These are phyloP conservation scores for Grallaria varia DNA, from an alignment of 2,113 vertebrate genomes.

Conservation along the genomic window DNA sequence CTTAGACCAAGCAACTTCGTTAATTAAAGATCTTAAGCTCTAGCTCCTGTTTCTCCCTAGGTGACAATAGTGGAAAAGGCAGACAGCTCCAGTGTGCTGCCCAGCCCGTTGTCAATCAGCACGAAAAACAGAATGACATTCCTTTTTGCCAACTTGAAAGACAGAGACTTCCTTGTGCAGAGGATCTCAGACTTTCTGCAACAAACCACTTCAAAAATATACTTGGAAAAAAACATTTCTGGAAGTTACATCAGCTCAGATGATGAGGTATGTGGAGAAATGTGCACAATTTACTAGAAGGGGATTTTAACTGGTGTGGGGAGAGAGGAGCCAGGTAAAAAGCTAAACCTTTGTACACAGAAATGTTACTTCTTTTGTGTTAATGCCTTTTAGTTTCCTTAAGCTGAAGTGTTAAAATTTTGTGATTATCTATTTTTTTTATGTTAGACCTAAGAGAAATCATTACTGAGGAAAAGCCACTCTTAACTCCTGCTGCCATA, in stretches of 20 bases:
- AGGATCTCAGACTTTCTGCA: constrained; percentile 97
- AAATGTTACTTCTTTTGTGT: background rate
- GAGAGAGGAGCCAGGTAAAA: background rate
- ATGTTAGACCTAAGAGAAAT: background rate
- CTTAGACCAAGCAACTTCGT: background rate
- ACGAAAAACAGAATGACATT: constrained; percentile 99
- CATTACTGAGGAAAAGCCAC: background rate
- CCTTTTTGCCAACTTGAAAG: constrained; percentile 95
- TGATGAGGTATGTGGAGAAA: constrained; percentile 83
- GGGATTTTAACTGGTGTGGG: background rate
- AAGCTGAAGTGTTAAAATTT: background rate
- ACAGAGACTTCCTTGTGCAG: constrained; percentile 95
- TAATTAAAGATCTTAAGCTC: background rate
- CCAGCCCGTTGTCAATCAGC: constrained; percentile 95
- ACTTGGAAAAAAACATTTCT: constrained; percentile 85
- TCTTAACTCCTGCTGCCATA: background rate
- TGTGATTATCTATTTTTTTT: background rate
- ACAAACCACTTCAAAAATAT: constrained; percentile 92
- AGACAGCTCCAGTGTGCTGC: constrained; percentile 94
- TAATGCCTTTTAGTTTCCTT: background rate
- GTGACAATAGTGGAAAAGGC: constrained; percentile 98
- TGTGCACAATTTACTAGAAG: background rate
- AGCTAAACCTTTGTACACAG: background rate
- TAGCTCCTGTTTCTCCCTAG: constrained; percentile 65
- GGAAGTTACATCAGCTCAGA: constrained; percentile 89